Percentiles rank a stretch among this genome's conserved stretches.
Conservation (phyloP, 1,140 invertebrate genomes). For the Frieseomelitta varia region DNA sequence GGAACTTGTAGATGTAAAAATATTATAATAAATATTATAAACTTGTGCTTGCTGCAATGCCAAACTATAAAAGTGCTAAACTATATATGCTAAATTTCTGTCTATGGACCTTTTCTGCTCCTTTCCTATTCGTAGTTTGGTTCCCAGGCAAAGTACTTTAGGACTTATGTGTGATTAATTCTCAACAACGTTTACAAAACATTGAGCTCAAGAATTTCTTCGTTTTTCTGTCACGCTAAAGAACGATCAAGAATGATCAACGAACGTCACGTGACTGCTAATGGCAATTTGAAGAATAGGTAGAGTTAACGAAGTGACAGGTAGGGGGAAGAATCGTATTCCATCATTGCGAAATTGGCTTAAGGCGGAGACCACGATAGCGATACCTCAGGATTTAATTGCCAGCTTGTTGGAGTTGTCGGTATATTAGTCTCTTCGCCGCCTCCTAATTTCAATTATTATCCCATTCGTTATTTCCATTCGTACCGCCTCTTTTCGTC, state of each 20-base stretch:
- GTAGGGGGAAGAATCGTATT: conserved; percentile 37
- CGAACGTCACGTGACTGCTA: too few relatives aligned
- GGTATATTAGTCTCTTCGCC: conserved; percentile 52
- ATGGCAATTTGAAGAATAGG: background rate
- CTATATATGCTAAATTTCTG: too few relatives aligned
- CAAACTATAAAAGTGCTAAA: too few relatives aligned
- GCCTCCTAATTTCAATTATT: conserved; percentile 70
- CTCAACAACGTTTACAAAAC: background rate
- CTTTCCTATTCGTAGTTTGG: too few relatives aligned
- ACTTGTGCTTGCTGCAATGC: too few relatives aligned
- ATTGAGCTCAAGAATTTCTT: background rate
- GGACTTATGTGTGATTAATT: too few relatives aligned
- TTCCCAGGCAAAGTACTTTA: too few relatives aligned
- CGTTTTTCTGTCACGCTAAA: background rate
- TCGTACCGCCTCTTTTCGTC: conserved; percentile 67
- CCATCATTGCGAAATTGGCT: conserved; percentile 54
- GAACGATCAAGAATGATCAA: too few relatives aligned
- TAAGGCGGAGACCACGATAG: conserved; percentile 61
- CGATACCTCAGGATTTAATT: conserved; percentile 67
- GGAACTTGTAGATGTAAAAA: too few relatives aligned
- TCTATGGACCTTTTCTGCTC: too few relatives aligned
- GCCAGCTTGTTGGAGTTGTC: conserved; percentile 55
- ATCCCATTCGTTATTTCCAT: conserved; percentile 66
- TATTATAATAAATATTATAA: too few relatives aligned
- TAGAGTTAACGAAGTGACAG: background rate